Conservation (phyloP, 2,113 vertebrate genomes). For the Phalacrocorax brasilianus region DNA sequence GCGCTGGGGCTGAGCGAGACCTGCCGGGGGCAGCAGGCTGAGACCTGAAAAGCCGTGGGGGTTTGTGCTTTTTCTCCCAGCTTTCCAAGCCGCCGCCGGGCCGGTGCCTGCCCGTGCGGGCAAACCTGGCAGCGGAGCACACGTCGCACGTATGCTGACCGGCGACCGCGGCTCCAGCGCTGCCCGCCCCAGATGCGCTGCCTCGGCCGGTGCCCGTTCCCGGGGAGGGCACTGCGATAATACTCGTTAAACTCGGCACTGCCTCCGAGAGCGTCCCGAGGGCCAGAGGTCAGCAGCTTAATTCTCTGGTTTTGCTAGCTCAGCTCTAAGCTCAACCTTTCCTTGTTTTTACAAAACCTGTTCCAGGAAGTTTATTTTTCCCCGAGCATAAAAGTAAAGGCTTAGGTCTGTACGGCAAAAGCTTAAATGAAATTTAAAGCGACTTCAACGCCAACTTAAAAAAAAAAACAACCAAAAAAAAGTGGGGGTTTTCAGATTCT, state of each 20-base stretch:
- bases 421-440: slow-evolving; percentile 46
- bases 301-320: slow-evolving; percentile 26
- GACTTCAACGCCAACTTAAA: background rate
- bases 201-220: rapidly evolving
- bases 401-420: slow-evolving; percentile 20
- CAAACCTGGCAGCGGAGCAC: background rate
- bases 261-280: background rate
- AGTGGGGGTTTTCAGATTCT: background rate
- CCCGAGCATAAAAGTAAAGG: slow-evolving; percentile 24
- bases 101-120: background rate
- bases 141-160: rapidly evolving
- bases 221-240: background rate
- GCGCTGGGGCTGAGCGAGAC: background rate
- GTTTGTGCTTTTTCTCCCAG: background rate
- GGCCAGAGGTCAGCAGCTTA: slow-evolving; percentile 53
- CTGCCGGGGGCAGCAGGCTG: background rate
- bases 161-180: rapidly evolving
- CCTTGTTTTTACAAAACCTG: slow-evolving; percentile 35
- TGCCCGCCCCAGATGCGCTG: rapidly evolving
- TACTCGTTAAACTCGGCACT: background rate
- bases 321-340: slow-evolving; percentile 40
- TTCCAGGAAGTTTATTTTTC: slow-evolving; percentile 57
- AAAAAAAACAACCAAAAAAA: background rate
- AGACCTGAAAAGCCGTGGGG: background rate
- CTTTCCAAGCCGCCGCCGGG: background rate